phyloP scores from a whole-genome alignment of 2,888 invertebrate species.

The Choristoneura rosaceana region DNA sequence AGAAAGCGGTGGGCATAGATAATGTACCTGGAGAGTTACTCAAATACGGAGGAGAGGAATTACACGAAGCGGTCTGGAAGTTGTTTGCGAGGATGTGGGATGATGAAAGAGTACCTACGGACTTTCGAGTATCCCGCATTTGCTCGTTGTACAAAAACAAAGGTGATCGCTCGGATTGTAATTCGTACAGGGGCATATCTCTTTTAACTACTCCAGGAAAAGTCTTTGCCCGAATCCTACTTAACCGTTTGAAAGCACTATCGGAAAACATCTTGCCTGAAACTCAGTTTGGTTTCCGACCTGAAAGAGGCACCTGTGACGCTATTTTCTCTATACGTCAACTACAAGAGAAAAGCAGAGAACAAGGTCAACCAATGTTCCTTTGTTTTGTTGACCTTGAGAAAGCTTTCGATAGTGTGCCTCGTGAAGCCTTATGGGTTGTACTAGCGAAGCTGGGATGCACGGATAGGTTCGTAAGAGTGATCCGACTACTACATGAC shows the following conservation, averaged over 20 bases:
- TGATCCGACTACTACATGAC: neutral
- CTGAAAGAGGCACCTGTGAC: conserved; percentile 43
- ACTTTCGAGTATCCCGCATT: neutral
- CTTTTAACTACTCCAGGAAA: neutral
- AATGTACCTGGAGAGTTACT: no score
- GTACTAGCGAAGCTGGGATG: neutral
- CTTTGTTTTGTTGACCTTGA: neutral
- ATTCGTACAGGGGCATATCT: neutral
- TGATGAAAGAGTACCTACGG: no score
- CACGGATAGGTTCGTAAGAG: neutral
- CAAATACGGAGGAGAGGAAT: no score
- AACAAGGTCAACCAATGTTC: neutral
- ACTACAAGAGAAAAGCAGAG: neutral
- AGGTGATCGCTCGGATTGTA: neutral
- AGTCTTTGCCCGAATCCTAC: conserved; percentile 37
- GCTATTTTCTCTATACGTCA: conserved; percentile 5
- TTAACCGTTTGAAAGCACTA: conserved; percentile 28
- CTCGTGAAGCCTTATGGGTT: neutral
- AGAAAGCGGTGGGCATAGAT: no score
- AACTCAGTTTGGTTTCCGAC: conserved; percentile 46
- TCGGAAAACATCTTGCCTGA: conserved; percentile 44
- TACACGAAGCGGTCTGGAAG: no score
- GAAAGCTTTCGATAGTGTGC: neutral
- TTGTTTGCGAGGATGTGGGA: no score
- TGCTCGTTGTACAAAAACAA: neutral